Conservation (phyloP, 2,888 invertebrate genomes). For the Dasysyrphus tricinctus region DNA sequence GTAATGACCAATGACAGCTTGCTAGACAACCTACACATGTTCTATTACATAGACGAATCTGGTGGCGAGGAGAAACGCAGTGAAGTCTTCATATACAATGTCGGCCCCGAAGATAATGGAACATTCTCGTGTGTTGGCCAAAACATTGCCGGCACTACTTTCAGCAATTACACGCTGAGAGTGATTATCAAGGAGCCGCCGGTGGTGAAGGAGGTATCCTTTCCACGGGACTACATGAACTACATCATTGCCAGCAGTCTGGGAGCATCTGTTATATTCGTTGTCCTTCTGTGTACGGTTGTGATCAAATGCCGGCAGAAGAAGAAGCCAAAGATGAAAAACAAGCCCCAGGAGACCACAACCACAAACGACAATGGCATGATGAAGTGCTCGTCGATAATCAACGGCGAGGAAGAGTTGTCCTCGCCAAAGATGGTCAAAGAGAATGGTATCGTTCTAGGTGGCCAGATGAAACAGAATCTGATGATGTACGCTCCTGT, state of each 20-base stretch:
- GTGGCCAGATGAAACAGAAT: constrained; percentile 83
- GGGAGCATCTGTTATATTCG: constrained; percentile 86
- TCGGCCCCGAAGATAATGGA: constrained; percentile 91
- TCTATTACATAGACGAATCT: constrained; percentile 89
- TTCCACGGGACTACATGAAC: constrained; percentile 89
- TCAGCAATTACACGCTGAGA: constrained; percentile 92
- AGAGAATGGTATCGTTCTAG: constrained; percentile 80
- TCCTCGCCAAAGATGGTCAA: constrained; percentile 76
- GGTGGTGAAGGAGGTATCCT: constrained; percentile 87
- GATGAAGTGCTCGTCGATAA: constrained; percentile 84
- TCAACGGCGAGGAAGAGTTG: constrained; percentile 81
- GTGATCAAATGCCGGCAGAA: constrained; percentile 85
- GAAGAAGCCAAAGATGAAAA: constrained; percentile 81
- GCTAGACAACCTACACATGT: constrained; percentile 87
- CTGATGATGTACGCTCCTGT: constrained; percentile 82
- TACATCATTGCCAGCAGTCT: constrained; percentile 88
- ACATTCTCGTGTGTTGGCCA: constrained; percentile 94
- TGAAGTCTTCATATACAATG: constrained; percentile 91
- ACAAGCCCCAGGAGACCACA: constrained; percentile 86
- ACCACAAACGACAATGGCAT: constrained; percentile 84
- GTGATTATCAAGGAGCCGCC: constrained; percentile 90
- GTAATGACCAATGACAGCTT: constrained; percentile 90
- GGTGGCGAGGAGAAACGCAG: constrained; percentile 90
- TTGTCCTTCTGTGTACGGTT: constrained; percentile 87
- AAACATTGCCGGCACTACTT: constrained; percentile 91